Percentiles rank a stretch among this genome's conserved stretches.
phyloP scores from a whole-genome alignment of 1,140 invertebrate genomes.

The Drosophila mayri region DNA sequence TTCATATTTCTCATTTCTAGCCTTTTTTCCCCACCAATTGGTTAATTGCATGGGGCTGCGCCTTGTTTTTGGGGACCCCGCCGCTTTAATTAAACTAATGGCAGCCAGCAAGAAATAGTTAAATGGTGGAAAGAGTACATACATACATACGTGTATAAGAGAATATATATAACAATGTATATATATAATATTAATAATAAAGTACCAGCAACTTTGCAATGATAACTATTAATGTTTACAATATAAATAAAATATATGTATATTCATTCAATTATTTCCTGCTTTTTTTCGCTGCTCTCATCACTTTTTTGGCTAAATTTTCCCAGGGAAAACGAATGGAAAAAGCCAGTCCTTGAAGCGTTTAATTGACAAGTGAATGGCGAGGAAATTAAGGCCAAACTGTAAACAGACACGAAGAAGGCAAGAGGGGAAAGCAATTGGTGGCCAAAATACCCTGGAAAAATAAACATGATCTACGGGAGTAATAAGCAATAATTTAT shows the following conservation, averaged over 20 bases:
- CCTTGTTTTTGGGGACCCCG: conserved; percentile 18
- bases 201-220: not conserved
- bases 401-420: conserved; percentile 29
- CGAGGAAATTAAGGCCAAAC: conserved; percentile 63
- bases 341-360: conserved; percentile 62
- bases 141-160: not conserved
- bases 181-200: no score
- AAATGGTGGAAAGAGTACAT: not conserved
- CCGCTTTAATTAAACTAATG: conserved; percentile 45
- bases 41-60: conserved; percentile 43
- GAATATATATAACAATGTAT: not conserved
- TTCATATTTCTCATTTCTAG: conserved; percentile 21
- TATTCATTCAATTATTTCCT: not conserved
- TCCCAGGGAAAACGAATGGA: not conserved
- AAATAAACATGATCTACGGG: not conserved
- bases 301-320: not conserved
- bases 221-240: not conserved
- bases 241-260: not conserved
- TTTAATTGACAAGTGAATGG: conserved; percentile 77
- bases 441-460: not conserved
- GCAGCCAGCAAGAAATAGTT: conserved; percentile 3
- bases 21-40: conserved; percentile 13
- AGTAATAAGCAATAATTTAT: not conserved
- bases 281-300: not conserved
- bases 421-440: not conserved